A percentile compares a stretch with the other conserved stretches of the same genome.
Evolutionary conservation across 2,113 vertebrate species (phyloP).

Genomic region (Phalacrocorax aristotelis): DNA sequence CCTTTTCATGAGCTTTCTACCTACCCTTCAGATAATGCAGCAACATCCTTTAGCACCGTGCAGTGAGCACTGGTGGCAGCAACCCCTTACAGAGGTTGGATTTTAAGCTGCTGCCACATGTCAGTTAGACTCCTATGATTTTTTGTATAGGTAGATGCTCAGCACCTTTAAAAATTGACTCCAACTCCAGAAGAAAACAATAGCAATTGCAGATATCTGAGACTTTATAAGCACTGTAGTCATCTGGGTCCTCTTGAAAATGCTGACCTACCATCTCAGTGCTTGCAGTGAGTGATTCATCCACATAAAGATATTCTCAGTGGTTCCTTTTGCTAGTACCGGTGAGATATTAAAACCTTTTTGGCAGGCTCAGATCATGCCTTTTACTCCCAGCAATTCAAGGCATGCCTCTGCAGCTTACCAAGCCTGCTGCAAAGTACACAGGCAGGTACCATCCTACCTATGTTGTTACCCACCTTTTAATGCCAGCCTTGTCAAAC

Average conservation of each 20-base stretch:
- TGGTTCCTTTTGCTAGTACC: background rate
- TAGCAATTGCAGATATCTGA: background rate
- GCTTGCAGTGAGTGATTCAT: background rate
- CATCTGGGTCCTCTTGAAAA: background rate
- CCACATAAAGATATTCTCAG: background rate
- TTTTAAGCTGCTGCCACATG: background rate
- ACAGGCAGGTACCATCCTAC: background rate
- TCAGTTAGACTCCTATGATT: background rate
- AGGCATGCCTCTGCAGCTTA: background rate
- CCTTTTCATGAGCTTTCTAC: background rate
- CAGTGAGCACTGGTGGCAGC: background rate
- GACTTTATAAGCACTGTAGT: background rate
- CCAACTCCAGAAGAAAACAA: background rate
- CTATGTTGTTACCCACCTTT: background rate
- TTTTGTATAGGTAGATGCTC: background rate
- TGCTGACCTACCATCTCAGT: rapidly evolving
- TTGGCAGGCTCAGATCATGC: background rate
- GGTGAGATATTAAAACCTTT: background rate
- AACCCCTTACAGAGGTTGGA: background rate
- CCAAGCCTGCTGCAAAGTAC: background rate
- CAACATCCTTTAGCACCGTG: background rate
- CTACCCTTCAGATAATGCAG: background rate
- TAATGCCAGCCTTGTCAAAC: background rate
- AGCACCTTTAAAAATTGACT: background rate
- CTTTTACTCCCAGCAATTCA: background rate